These are phyloP conservation scores for Atherinomorus stipes DNA, from an alignment of 2,113 vertebrate species.

Conservation along the genomic window DNA sequence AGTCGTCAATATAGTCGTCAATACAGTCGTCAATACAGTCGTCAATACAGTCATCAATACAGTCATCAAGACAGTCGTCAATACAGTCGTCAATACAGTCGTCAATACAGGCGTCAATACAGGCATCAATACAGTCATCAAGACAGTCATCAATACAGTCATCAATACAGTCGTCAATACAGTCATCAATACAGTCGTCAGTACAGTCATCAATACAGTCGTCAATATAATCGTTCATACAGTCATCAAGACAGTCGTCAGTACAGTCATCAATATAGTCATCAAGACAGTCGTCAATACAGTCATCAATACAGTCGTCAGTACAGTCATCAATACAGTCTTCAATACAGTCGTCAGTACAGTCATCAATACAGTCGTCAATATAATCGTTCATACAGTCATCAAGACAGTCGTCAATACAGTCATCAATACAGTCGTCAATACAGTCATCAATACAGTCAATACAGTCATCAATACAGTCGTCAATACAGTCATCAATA, in stretches of 20 bases:
- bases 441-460: no score
- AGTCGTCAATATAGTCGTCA: not conserved
- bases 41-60: no score
- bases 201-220: not conserved
- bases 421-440: not conserved
- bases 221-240: no score
- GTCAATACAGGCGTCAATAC: no score
- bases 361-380: no score
- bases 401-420: not conserved
- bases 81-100: not conserved
- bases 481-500: not conserved
- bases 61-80: not conserved
- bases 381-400: no score
- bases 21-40: no score
- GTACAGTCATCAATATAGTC: not conserved
- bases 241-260: not conserved
- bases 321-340: no score
- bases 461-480: no score
- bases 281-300: not conserved
- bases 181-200: not conserved
- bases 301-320: not conserved
- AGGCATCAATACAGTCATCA: no score
- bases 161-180: not conserved
- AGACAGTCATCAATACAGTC: not conserved
- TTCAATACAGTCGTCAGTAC: not conserved